These are phyloP conservation scores for Archaeoteleia sp. DNA, from an alignment of 2,888 invertebrate genomes.

Conservation along the genomic window DNA sequence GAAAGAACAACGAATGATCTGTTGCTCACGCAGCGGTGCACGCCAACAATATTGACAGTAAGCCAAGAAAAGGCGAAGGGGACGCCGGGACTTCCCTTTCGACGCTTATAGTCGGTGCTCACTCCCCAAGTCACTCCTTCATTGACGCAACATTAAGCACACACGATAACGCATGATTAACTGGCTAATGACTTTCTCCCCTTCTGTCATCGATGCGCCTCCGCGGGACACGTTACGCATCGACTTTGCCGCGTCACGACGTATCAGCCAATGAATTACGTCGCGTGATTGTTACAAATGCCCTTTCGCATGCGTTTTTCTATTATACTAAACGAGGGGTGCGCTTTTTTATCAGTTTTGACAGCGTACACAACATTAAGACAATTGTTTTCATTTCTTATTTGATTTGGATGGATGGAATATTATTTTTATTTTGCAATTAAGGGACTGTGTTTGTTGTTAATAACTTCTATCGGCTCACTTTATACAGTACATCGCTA, in stretches of 20 bases:
- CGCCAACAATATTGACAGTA: slow-evolving; percentile 70
- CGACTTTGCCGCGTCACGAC: slow-evolving; percentile 35
- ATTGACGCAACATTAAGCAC: slow-evolving; percentile 74
- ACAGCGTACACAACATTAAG: too few species aligned
- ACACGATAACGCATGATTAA: slow-evolving; percentile 75
- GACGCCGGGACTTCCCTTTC: slow-evolving; percentile 53
- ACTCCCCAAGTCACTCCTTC: slow-evolving; percentile 71
- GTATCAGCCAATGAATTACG: slow-evolving; percentile 28
- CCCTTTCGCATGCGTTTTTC: too few species aligned
- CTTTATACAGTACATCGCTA: too few species aligned
- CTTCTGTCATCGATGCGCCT: slow-evolving; percentile 52
- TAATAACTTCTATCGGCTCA: too few species aligned
- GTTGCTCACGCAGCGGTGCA: slow-evolving; percentile 67
- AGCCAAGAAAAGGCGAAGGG: slow-evolving; percentile 64
- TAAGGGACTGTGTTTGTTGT: too few species aligned
- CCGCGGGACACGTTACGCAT: slow-evolving; percentile 16
- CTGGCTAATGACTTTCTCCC: slow-evolving; percentile 71
- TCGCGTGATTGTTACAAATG: slow-evolving; percentile 36
- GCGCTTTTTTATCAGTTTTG: slow-evolving; percentile 1
- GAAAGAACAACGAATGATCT: slow-evolving; percentile 63
- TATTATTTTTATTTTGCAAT: too few species aligned
- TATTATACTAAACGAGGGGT: slow-evolving; percentile 3
- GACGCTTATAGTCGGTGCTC: slow-evolving; percentile 52
- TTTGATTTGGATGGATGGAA: too few species aligned
- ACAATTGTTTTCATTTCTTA: too few species aligned